These are phyloP conservation scores for Drosophila nigrodunni DNA, from an alignment of 1,140 invertebrate species.

Conservation along the genomic window DNA sequence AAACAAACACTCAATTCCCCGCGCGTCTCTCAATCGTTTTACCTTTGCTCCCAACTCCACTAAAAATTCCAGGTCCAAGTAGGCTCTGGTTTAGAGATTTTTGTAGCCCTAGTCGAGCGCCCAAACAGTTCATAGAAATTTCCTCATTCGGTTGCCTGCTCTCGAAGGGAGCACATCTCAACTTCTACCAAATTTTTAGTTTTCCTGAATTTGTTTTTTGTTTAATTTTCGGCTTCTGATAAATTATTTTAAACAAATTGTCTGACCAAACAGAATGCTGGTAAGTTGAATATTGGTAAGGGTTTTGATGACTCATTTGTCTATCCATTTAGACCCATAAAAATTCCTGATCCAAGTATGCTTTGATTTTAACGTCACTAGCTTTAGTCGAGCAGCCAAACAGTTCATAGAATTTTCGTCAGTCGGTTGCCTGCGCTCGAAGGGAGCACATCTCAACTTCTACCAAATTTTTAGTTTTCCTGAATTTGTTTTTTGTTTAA, in stretches of 20 bases:
- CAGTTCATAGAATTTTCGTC: background rate
- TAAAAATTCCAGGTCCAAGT: background rate
- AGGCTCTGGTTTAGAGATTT: background rate
- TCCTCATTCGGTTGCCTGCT: background rate
- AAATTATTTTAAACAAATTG: too few relatives aligned
- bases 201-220: background rate
- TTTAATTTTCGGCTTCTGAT: too few relatives aligned
- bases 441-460: background rate
- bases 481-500: background rate
- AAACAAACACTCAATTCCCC: constrained; percentile 20
- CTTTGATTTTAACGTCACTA: too few relatives aligned
- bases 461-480: background rate
- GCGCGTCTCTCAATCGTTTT: constrained; percentile 4
- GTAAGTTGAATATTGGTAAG: too few relatives aligned
- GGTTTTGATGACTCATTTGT: too few relatives aligned
- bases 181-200: background rate
- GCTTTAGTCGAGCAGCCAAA: too few relatives aligned
- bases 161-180: background rate
- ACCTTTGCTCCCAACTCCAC: background rate
- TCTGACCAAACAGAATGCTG: too few relatives aligned
- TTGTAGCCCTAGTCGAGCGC: background rate
- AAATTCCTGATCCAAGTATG: too few relatives aligned
- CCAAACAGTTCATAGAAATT: background rate
- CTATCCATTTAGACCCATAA: too few relatives aligned
- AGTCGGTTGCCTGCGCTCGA: background rate